A percentile compares a stretch with the other conserved stretches of the same genome.
Conservation (phyloP, 2,797 vertebrate genomes). For the Esox masquinongy region DNA sequence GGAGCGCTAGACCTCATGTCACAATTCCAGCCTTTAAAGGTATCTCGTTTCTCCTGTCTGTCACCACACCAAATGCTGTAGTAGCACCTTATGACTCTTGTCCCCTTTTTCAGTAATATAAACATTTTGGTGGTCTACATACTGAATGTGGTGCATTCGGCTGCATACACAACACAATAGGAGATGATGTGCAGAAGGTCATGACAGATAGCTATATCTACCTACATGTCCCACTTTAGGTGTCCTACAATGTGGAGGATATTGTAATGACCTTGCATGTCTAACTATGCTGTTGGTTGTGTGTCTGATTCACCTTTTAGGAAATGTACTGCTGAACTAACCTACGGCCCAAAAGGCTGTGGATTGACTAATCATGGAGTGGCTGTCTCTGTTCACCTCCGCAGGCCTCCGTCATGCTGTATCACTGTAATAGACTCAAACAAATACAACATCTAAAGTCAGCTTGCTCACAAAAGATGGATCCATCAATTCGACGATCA, state of each 20-base stretch:
- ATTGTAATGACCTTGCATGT: neutral
- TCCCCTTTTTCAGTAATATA: slow-evolving; percentile 11
- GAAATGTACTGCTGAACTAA: neutral
- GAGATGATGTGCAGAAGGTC: too few relatives aligned
- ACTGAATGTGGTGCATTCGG: too few relatives aligned
- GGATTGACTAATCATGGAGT: neutral
- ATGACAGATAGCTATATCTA: neutral
- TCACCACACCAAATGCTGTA: slow-evolving; percentile 35
- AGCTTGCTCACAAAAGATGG: slow-evolving; percentile 33
- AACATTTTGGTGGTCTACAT: neutral
- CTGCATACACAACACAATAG: too few relatives aligned
- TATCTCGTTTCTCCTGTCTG: slow-evolving; percentile 39
- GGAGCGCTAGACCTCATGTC: slow-evolving; percentile 62
- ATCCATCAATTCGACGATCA: slow-evolving; percentile 57
- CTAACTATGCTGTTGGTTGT: neutral
- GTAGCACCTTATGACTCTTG: slow-evolving; percentile 39
- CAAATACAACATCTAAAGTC: slow-evolving; percentile 49
- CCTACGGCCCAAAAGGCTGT: neutral
- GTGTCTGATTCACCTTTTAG: neutral
- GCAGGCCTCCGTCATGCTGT: slow-evolving; percentile 28
- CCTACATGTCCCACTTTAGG: neutral
- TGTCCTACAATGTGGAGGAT: neutral
- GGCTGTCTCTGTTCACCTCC: neutral
- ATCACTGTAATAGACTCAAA: slow-evolving; percentile 51
- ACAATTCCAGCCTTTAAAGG: slow-evolving; percentile 65